Base-by-base conservation (phyloP, 2,797 vertebrate genomes). In the Falco novaeseelandiae region DNA sequence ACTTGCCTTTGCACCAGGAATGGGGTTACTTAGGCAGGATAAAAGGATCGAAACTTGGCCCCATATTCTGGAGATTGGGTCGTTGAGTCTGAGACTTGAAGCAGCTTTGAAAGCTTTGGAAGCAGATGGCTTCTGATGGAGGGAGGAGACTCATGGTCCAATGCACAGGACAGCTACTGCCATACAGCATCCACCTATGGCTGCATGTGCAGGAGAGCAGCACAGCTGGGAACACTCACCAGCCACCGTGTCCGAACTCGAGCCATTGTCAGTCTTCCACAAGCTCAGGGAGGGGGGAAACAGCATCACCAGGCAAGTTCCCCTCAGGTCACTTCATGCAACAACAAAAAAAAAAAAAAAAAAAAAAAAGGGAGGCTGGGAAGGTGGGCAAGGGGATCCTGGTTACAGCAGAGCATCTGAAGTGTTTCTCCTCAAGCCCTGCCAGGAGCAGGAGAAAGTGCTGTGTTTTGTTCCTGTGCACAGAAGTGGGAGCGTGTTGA, bases 311-410 rank as follows among this genome's bases (percentile, higher is more conserved):
- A 67, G 71, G 49, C 36, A 32, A 95, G 93, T 91, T 96, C 95
- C 36, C 82, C 74, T 94, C 85, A 94, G 96, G 97, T 97, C 97
- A 95, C 26, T 83, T 36, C 22, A 26, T 10, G 49, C 0, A 14
- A 17, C 34, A 23, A 23, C 63, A n/a, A 32, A 42, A 17, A 44
- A 23, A 20, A 69, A n/a, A n/a, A n/a, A n/a, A n/a, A n/a, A n/a
- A 32, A 63, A 51, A 62, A 44, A 38, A 48, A 3, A 15, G 1
- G 14, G 52, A 71, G 44, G 8, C 44, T 51, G 92, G 82, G 66
- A 74, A 83, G 34, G 73, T 57, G 65, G 63, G 67, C 6, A 30
- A 58, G 52, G n/a, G 54, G 81, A 79, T 93, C 67, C 87, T 71
- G 69, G 70, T 49, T 63, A 88, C 82, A 90, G 63, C 57, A 73